phyloP scores from a whole-genome alignment of 1,140 invertebrate genomes.

The Drosophila simulans region DNA sequence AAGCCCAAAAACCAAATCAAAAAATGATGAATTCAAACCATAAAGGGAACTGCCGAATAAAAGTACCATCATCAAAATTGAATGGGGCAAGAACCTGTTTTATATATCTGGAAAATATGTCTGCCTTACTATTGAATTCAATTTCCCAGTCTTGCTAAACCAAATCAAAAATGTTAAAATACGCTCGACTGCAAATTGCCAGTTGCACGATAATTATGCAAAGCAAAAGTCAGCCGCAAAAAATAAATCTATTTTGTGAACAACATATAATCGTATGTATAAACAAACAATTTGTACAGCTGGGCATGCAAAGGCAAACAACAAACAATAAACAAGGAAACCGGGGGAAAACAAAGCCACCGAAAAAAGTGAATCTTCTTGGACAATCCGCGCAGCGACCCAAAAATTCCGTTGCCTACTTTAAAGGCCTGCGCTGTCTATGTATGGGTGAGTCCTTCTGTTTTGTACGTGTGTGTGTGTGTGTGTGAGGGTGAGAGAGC shows the following conservation, averaged over 20 bases:
- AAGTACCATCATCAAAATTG: neutral
- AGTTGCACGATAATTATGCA: conserved; percentile 34
- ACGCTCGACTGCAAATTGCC: conserved; percentile 38
- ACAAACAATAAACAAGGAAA: conserved; percentile 32
- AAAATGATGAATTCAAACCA: neutral
- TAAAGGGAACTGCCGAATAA: neutral
- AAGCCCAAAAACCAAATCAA: neutral
- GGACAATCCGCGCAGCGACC: conserved; percentile 30
- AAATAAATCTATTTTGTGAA: conserved; percentile 14
- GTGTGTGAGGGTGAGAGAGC: conserved; percentile 15
- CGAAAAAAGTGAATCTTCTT: conserved; percentile 29
- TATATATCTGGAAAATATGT: neutral
- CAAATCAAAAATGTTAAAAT: conserved; percentile 8
- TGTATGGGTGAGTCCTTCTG: conserved; percentile 5
- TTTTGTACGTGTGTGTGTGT: conserved; percentile 4
- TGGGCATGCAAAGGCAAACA: conserved; percentile 40
- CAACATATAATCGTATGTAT: conserved; percentile 3
- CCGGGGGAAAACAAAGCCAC: conserved; percentile 19
- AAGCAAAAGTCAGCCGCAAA: conserved; percentile 12
- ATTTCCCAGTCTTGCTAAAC: neutral
- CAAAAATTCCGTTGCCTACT: conserved; percentile 65
- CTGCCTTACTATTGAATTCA: neutral
- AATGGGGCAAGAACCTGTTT: neutral
- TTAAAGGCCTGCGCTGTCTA: conserved; percentile 34
- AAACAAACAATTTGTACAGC: conserved; percentile 34